Conservation (phyloP, 64 coral and sea anemone species). For the Cladopsammia gracilis region DNA sequence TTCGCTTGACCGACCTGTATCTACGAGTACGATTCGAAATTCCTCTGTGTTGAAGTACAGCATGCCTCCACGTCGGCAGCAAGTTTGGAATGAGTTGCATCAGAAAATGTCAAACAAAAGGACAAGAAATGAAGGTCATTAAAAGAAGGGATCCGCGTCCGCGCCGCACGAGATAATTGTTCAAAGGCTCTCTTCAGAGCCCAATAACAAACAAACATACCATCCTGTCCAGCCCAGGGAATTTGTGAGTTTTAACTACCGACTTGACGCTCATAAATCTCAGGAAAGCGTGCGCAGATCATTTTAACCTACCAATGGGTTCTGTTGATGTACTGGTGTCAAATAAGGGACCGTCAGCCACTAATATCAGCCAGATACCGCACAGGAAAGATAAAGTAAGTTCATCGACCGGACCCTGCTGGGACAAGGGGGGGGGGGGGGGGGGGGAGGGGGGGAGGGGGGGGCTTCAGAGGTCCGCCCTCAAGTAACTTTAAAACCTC, state of each 20-base stretch:
- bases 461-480: too few species aligned
- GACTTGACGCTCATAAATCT: conserved; percentile 67
- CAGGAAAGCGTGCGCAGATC: conserved; percentile 49
- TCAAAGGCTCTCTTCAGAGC: conserved; percentile 71
- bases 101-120: conserved; percentile 47
- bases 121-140: conserved; percentile 39
- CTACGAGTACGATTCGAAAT: too few species aligned
- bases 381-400: conserved; percentile 66
- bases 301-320: conserved; percentile 55
- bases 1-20: too few species aligned
- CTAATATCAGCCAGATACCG: conserved; percentile 56
- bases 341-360: conserved; percentile 47
- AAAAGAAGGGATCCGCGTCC: not conserved
- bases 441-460: too few species aligned
- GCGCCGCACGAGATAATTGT: conserved; percentile 70
- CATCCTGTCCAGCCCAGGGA: conserved; percentile 57
- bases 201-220: conserved; percentile 73
- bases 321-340: conserved; percentile 76
- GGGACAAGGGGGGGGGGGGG: too few species aligned
- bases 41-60: too few species aligned
- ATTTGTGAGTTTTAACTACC: conserved; percentile 43
- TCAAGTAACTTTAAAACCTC: too few species aligned
- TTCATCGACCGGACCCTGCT: not conserved
- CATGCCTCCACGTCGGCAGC: not conserved
- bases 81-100: conserved; percentile 42